Percentiles rank a stretch among this genome's conserved stretches.
Evolutionary conservation across 2,113 vertebrate genomes (phyloP).

Genomic region (Cygnus buccinator): DNA sequence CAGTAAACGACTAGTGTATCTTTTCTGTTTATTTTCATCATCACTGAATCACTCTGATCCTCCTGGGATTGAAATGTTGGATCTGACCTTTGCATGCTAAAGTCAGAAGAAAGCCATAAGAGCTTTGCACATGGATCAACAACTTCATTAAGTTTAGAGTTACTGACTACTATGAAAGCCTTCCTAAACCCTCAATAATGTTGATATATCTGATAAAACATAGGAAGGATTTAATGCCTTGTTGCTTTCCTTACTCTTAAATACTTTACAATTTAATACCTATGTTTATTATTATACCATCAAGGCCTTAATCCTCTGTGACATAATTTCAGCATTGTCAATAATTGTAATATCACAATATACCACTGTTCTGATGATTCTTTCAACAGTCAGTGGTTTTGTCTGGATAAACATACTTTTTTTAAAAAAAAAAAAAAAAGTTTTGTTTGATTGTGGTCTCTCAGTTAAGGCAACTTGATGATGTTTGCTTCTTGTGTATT

Average conservation of each 20-base stretch:
- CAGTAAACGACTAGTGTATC: not conserved
- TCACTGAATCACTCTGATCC: not conserved
- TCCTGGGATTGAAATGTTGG: not conserved
- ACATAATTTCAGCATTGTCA: not conserved
- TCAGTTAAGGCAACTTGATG: not conserved
- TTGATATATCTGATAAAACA: not conserved
- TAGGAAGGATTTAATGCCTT: not conserved
- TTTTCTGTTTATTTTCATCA: not conserved
- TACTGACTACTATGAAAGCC: not conserved
- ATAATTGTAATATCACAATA: not conserved
- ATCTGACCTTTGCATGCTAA: not conserved
- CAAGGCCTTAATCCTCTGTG: not conserved
- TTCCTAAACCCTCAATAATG: not conserved
- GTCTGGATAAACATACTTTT: not conserved
- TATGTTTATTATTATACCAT: not conserved
- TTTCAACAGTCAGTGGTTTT: not conserved
- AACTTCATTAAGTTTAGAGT: not conserved
- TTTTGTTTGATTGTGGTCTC: not conserved
- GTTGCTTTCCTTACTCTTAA: not conserved
- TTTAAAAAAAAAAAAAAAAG: not conserved
- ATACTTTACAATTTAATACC: not conserved
- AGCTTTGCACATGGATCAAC: not conserved
- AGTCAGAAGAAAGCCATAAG: not conserved
- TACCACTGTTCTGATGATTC: not conserved
- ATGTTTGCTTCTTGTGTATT: not conserved